Base-by-base conservation (phyloP, 2,113 vertebrate species). In the Erythrocercus mccallii region DNA sequence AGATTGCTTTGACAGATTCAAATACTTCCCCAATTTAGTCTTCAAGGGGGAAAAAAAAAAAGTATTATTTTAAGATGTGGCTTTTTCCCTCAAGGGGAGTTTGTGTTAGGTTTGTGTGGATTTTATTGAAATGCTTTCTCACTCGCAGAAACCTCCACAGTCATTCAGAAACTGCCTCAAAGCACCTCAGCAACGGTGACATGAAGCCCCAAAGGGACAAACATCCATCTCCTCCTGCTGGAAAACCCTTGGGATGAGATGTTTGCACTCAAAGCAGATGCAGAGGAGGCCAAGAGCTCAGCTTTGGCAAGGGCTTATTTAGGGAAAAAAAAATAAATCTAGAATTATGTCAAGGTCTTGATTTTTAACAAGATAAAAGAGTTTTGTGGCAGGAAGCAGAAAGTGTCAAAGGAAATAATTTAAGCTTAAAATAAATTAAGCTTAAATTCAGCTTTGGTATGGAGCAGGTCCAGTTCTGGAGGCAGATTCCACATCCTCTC, bases 41-140 rank as follows among this genome's bases (percentile, higher is more conserved):
- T 69, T 78, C 40, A 28, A 3, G 12, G 5, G 3, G 12, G 6
- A 0, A 3, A 48, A 23, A 0, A 76, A 23, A 27, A 50, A 27
- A 1, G 2, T 6, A 15, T 44, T 69, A 40, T 81, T 74, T 84
- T 35, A 51, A 65, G 64, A 60, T 5, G 35, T 2, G 53, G 64
- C 24, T 2, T 61, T 11, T 72, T 72, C 38, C 60, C 44, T 50
- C 38, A 6, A 30, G 37, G 22, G 44, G 25, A 44, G 44, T 1
- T 69, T 47, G 42, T 45, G 17, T 25, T 21, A 30, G 53, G 51
- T 72, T 90, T 61, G 37, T 6, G 2, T 3, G n/a, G 60, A 13
- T 62, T 78, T 68, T 31, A 51, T 11, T 8, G 15, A 87, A 37
- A 51, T 24, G 15, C 2, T 69, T 88, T 54, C 35, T 66, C 12